Evolutionary conservation across 2,888 invertebrate species (phyloP), one percentile per base, ranked within the genome.

Genomic region (Acanthosepion lycidas): DNA sequence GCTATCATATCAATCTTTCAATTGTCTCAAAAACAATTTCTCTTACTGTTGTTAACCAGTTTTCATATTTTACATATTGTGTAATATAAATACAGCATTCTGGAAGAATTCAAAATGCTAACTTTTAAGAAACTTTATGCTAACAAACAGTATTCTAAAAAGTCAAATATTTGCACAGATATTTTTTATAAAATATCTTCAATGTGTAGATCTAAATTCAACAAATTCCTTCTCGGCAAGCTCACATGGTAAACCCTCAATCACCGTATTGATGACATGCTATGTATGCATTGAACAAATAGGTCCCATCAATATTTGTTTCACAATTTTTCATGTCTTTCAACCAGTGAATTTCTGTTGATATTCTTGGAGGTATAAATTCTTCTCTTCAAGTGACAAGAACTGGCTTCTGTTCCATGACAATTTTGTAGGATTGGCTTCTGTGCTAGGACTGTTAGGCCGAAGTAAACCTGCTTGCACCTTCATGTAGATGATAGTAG

Each of bases 401-500:
- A 93, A 93, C n/a, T 51, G 93, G 42, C 53, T 93, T 33, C 93
- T 93, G 51, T 93, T 33, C 51, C 51, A 93, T 28, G 53, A 49
- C 15, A n/a, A 28, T 26, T 93, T 28, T 26, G 93, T 51, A n/a
- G 93, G 53, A 33, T 93, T 49, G 33, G 51, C 93, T 93, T 93
- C 93, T n/a, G 93, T 93, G 93, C 53, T n/a, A 26, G 93, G 93
- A 4, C 53, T 93, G 26, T 33, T 93, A 0, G 96, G 96, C 15
- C 95, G 95, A 28, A 96, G 95, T 55, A 96, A 95, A 91, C 96
- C 96, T 53, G 95, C 95, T n/a, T 96, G 95, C 5, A 96, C 94
- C 94, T 95, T 96, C 95, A 96, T 96, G 95, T 96, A 96, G 18
- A 96, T 96, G 20, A 95, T 95, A 28, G 96, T 95, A 3, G 96